These are phyloP conservation scores for Pelosia muscerda DNA, from an alignment of 2,888 invertebrate species.

Conservation along the genomic window DNA sequence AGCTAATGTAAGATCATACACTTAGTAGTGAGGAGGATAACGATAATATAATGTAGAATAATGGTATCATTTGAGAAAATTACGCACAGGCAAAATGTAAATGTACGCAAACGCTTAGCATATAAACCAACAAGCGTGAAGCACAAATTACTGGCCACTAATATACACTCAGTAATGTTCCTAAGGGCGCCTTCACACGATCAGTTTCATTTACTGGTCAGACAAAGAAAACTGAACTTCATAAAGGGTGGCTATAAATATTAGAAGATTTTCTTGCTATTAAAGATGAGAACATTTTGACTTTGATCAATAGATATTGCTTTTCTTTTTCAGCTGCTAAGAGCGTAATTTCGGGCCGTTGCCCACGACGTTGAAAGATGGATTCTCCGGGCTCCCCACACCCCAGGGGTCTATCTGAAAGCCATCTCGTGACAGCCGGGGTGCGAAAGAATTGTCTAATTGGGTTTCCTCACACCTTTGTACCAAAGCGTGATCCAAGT, in stretches of 20 bases:
- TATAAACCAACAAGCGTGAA: background rate
- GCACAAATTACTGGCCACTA: slow-evolving; percentile 9
- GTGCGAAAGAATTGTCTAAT: too few relatives aligned
- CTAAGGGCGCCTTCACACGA: slow-evolving; percentile 2
- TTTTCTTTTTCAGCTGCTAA: too few relatives aligned
- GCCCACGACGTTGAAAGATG: too few relatives aligned
- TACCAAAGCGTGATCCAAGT: too few relatives aligned
- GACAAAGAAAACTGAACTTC: background rate
- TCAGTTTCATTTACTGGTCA: background rate
- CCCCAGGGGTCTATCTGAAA: too few relatives aligned
- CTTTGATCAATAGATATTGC: too few relatives aligned
- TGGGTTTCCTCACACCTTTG: too few relatives aligned
- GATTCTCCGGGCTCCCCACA: too few relatives aligned
- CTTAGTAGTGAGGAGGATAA: background rate
- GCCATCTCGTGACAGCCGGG: too few relatives aligned
- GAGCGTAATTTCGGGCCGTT: too few relatives aligned
- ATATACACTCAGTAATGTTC: background rate
- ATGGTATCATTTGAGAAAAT: background rate
- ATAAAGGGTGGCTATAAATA: background rate
- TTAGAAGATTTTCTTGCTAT: too few relatives aligned
- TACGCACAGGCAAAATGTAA: background rate
- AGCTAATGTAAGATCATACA: background rate
- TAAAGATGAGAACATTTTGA: too few relatives aligned
- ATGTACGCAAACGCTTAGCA: slow-evolving; percentile 12
- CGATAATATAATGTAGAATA: background rate